Evolutionary conservation across 2,797 vertebrate species (phyloP), one percentile per base, ranked within the genome.

Genomic region (Enteromius treurensis): DNA sequence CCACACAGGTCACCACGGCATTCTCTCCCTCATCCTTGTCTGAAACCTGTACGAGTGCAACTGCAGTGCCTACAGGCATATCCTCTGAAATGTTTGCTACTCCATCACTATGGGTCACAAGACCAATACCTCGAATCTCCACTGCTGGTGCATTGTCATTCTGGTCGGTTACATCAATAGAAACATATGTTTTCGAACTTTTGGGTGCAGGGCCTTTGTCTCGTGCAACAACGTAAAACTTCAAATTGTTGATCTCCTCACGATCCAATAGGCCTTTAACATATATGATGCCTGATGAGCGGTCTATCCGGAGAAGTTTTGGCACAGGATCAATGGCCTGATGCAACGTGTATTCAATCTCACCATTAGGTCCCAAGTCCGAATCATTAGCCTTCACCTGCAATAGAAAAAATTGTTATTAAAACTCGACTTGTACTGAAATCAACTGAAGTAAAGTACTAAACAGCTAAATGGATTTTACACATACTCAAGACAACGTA

Each of bases 21-120:
- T 99, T 99, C 88, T 99, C 98, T 0, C 98, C 98, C 79, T 99
- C 97, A 14, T 99, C 98, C 90, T 95, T 95, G 90, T 99, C 98
- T 0, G 98, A 99, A 34, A 99, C 98, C 89, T 99, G 98, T 45
- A 99, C 98, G 90, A 99, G 91, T 69, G 98, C 98, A 77, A 99
- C 98, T 0, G 98, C 96, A 19, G 98, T 98, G 89, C 98, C 96
- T 73, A 97, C 96, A 0, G 97, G 96, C 93, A 98, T 98, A 0
- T 99, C 98, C 91, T 99, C 98, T 0, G 97, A 98, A 87, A 99
- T 99, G 88, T 99, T 99, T 0, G 98, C 98, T 89, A 98, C 95
- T 64, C 98, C 97, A 21, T 97, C 96, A 84, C 96, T 97, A 91
- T 99, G 98, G 4, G 96, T 99, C 82, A 99, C 97, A 0, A 99